These are phyloP conservation scores for Laothoe populi DNA, from an alignment of 2,888 invertebrate genomes.

Conservation along the genomic window DNA sequence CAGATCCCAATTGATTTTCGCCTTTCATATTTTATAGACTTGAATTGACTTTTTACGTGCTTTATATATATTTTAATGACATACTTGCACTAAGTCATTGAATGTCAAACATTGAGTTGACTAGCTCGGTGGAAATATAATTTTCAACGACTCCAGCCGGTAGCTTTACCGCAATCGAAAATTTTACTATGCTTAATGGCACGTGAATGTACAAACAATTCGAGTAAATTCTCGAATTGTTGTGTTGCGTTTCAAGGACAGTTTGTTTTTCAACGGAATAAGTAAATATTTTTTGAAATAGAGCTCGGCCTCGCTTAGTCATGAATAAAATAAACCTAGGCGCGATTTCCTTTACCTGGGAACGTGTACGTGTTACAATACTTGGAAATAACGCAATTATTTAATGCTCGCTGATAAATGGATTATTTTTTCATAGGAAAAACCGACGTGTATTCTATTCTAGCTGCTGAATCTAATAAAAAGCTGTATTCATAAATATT, in stretches of 20 bases:
- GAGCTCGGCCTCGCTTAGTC: constrained; percentile 32
- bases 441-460: background rate
- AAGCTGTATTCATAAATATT: background rate
- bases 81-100: background rate
- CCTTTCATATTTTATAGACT: constrained; percentile 46
- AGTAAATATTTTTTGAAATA: constrained; percentile 33
- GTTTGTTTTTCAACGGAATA: constrained; percentile 32
- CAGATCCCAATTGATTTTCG: constrained; percentile 70
- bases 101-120: background rate
- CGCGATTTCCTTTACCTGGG: constrained; percentile 26
- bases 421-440: background rate
- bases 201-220: constrained; percentile 12
- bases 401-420: constrained; percentile 21
- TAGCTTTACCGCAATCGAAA: constrained; percentile 15
- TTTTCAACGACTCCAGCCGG: constrained; percentile 13
- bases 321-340: constrained; percentile 36
- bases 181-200: constrained; percentile 14
- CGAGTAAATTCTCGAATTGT: constrained; percentile 5
- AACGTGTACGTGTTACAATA: constrained; percentile 15
- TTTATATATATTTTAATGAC: constrained; percentile 23
- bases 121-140: constrained; percentile 17
- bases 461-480: constrained; percentile 5
- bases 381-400: constrained; percentile 21
- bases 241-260: constrained; percentile 28
- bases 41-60: constrained; percentile 33